Percentiles rank a stretch among this genome's conserved stretches.
Conservation (phyloP, 2,888 invertebrate species). For the Lepetodrilus schrolli region DNA sequence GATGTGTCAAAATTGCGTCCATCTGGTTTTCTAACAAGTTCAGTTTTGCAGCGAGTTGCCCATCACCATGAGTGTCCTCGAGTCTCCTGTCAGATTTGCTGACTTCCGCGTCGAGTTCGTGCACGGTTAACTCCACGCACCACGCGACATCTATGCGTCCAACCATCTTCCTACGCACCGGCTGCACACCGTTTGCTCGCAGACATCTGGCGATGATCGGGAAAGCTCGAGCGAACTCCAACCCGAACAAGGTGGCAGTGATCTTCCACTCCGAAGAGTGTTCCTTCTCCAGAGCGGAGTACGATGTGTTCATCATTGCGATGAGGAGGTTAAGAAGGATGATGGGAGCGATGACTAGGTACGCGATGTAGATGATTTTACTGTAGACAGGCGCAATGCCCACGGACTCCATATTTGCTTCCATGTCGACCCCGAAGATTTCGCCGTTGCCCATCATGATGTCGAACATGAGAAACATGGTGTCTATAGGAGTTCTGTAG, state of each 20-base stretch:
- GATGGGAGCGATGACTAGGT: slow-evolving; percentile 60
- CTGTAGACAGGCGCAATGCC: slow-evolving; percentile 47
- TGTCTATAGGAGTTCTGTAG: slow-evolving; percentile 49
- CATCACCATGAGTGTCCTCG: too few species aligned
- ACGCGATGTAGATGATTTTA: slow-evolving; percentile 61
- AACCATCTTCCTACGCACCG: too few species aligned
- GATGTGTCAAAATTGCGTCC: too few species aligned
- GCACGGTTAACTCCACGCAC: too few species aligned
- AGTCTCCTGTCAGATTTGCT: too few species aligned
- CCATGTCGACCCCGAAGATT: slow-evolving; percentile 54
- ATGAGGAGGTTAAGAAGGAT: slow-evolving; percentile 61
- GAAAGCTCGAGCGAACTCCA: too few species aligned
- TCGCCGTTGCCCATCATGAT: slow-evolving; percentile 69
- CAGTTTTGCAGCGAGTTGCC: too few species aligned
- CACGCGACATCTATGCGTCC: too few species aligned
- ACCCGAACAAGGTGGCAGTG: not conserved
- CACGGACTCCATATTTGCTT: slow-evolving; percentile 42
- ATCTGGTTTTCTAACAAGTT: too few species aligned
- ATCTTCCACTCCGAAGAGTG: not conserved
- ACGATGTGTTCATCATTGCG: slow-evolving; percentile 67
- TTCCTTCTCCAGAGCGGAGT: slow-evolving; percentile 34
- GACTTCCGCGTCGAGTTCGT: too few species aligned
- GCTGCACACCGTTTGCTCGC: too few species aligned
- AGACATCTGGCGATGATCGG: too few species aligned
- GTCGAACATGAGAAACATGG: slow-evolving; percentile 66